Evolutionary conservation across 2,797 vertebrate genomes (phyloP), one percentile per base, ranked within the genome.

Genomic region (Melanotaenia maccullochi): DNA sequence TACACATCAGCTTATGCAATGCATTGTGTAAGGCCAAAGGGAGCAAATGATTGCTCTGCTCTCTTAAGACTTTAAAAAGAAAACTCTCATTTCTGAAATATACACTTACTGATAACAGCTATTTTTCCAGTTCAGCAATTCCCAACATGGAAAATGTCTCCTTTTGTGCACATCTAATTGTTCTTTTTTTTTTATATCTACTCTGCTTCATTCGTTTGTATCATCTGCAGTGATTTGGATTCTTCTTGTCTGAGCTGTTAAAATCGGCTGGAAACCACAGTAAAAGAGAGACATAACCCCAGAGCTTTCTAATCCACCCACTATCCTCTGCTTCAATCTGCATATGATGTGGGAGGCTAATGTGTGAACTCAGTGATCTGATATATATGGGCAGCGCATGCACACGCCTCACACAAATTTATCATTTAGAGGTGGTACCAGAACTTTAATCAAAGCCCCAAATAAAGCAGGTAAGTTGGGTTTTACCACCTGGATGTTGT

Each of bases 221-320:
- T 89, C 76, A 81, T 86, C 71, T 65, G 75, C 77, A 82, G 76
- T 68, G 75, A 86, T 89, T 85, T 70, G 75, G 82, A 86, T 86
- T 86, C 51, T 49, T 77, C 78, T 82, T 61, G 75, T 87, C 78
- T 82, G 82, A 86, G 80, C 69, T 61, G 65, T 84, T 86, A 79
- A 82, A 84, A 85, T 64, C 24, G 57, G 33, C 69, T 83, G 60
- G 72, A 89, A 86, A 84, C 80, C 77, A 78, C 81, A 88, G 85
- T 59, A 74, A 85, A 89, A 90, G 69, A 84, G 72, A 89, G 80
- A 76, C 81, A 85, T 81, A 82, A 89, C 87, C 84, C 80, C 78
- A 80, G 79, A 80, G 87, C 82, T 87, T 81, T 91, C 79, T 91
- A 93, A 93, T 88, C 92, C 91, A 78, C 93, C 94, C 93, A 93